Base-by-base conservation (phyloP, 2,888 invertebrate species). In the Drosophila pseudotakahashii region DNA sequence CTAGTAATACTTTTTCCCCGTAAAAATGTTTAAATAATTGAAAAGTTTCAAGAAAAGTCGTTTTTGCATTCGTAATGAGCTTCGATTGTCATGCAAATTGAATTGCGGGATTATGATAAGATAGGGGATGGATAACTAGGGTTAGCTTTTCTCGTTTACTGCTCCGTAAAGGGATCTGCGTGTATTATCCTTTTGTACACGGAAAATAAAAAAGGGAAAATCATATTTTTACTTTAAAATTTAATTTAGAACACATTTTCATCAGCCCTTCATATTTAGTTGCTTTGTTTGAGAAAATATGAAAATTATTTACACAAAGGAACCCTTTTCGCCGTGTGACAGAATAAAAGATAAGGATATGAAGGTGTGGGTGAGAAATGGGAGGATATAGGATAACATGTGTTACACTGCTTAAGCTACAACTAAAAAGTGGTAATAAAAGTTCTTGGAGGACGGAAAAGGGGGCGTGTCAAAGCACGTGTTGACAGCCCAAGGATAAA, bases 21-120 rank as follows among this genome's bases (percentile, higher is more conserved):
- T 41, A 37, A 67, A 67, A 51, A 67, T 44, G 14, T 44, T 51
- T 70, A 72, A 70, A 71, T 72, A 60, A 77, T 77, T 77, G 66
- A 69, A 73, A 73, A 73, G 58, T 73, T 77, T 77, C 55, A 51
- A 70, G 62, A 53, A 63, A 16, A 23, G 50, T 55, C 73, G 60
- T 52, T 69, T 76, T 54, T 73, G 67, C 64, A 76, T 76, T 59
- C 52, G 58, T 47, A 59, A 66, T 75, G 54, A 59, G 41, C 23
- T 41, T 41, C 53, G 44, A 48, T 73, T 48, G 32, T 60, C 55
- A 74, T 64, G 57, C 57, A 68, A 70, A 68, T 70, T 70, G 57
- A 68, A 68, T 68, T 39, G 32, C 16, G 23, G 53, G 39, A 66
- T 66, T 68, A 47, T 67, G 52, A 52, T 34, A 66, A 37, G 26